Evolutionary conservation across 2,113 vertebrate species (phyloP), one percentile per base, ranked within the genome.

Genomic region (Hymenochirus boettgeri): DNA sequence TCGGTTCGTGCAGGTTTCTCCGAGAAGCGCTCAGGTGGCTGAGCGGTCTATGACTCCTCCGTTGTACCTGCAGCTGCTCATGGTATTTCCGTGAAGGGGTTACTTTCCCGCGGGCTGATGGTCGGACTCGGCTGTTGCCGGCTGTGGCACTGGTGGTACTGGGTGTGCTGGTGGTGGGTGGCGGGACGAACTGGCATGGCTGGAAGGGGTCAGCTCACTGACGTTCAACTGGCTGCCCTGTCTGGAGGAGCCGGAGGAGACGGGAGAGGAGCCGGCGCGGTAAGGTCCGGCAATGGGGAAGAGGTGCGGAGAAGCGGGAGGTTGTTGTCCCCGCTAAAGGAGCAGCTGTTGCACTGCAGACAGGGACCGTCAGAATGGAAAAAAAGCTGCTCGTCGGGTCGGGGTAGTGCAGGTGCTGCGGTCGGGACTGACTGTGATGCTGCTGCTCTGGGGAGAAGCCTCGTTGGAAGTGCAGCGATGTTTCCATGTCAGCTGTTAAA

Each of bases 1-100:
- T 97, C 94, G 75, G 88, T 76, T 97, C 94, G 76, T 96, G 94
- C 62, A 98, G 87, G 89, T 96, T 98, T 80, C 95, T 91, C 82
- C 93, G 94, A 90, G 95, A 97, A 79, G 93, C 89, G 85, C 91
- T 93, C 77, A 96, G 89, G 92, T 92, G 93, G 89, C 93, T 94
- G 80, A 99, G 92, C 76, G 95, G 94, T 75, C 95, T 94, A 98
- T 96, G 55, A 98, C 91, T 75, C 96, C 95, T 82, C 96, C 95
- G 93, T 98, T 98, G 84, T 95, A 97, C 90, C 95, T 94, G 89
- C 95, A 97, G 91, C 95, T 96, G 91, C 93, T 97, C 96, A 99
- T 98, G 88, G 94, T 90, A 92, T 93, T 92, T 95, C 92, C 77
- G 92, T 91, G 87, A 93, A 94, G 97, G 11, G 90, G 83, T 93